A percentile compares a stretch with the other conserved stretches of the same genome.
Conservation (phyloP, 1,140 invertebrate genomes). For the Penaeus japonicus region DNA sequence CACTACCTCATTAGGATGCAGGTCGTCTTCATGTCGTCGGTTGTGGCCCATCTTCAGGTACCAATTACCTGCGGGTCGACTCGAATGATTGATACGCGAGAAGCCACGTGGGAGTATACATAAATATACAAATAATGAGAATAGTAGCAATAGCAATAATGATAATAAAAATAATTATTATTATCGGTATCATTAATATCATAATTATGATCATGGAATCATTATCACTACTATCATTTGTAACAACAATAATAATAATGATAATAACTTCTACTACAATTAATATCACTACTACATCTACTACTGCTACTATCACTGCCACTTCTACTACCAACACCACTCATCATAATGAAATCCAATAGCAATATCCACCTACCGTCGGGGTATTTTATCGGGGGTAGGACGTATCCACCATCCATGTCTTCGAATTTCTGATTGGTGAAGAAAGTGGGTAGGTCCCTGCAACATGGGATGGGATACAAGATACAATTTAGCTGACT, state of each 20-base stretch:
- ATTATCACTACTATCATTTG: neutral
- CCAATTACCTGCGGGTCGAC: neutral
- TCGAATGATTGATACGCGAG: too few species aligned
- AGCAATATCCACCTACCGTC: neutral
- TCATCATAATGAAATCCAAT: neutral
- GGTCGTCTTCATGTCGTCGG: neutral
- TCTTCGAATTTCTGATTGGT: neutral
- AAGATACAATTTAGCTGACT: too few species aligned
- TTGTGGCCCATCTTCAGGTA: neutral
- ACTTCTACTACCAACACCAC: neutral
- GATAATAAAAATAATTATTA: too few species aligned
- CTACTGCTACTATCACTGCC: neutral
- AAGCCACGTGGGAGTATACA: too few species aligned
- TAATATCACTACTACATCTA: too few species aligned
- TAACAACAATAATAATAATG: too few species aligned
- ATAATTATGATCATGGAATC: neutral
- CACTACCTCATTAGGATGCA: neutral
- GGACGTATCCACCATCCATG: neutral
- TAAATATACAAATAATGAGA: neutral
- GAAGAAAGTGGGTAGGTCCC: neutral
- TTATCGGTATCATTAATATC: neutral
- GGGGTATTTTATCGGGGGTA: neutral
- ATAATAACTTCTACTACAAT: too few species aligned
- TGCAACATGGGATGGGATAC: neutral
- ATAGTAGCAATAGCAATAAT: too few species aligned